These are phyloP conservation scores for Aporrectodea caliginosa DNA, from an alignment of 1,140 invertebrate genomes.

Conservation along the genomic window DNA sequence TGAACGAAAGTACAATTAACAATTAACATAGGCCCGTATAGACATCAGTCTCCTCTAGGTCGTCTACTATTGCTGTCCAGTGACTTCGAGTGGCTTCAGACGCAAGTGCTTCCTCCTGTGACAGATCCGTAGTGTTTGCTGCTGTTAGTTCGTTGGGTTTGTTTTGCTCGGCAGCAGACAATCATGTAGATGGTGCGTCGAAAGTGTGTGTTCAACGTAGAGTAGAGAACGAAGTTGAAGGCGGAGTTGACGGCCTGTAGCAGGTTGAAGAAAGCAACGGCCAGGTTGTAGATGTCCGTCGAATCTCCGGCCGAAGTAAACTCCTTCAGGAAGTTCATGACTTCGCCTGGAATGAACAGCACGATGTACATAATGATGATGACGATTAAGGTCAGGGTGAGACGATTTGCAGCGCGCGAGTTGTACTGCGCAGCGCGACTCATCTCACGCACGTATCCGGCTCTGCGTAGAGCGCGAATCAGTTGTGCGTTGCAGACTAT, in stretches of 20 bases:
- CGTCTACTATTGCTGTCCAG: too few species aligned
- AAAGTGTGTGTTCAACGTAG: conserved; percentile 51
- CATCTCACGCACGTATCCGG: not conserved
- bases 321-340: conserved; percentile 3
- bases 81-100: too few species aligned
- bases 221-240: conserved; percentile 51
- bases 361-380: conserved; percentile 17
- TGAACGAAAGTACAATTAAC: too few species aligned
- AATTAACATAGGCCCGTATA: too few species aligned
- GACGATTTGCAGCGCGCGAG: not conserved
- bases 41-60: too few species aligned
- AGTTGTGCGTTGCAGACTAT: conserved; percentile 22
- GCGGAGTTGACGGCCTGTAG: conserved; percentile 45
- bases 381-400: conserved; percentile 6
- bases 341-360: not conserved
- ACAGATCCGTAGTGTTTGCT: not conserved
- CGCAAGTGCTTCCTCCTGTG: not conserved
- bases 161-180: not conserved
- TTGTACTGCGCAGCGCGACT: not conserved
- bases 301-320: not conserved
- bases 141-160: not conserved
- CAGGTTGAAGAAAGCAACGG: conserved; percentile 1
- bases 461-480: conserved; percentile 6
- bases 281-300: conserved; percentile 3
- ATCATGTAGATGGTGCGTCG: conserved; percentile 36